phyloP scores from a whole-genome alignment of 2,113 vertebrate genomes.

The Morone saxatilis region DNA sequence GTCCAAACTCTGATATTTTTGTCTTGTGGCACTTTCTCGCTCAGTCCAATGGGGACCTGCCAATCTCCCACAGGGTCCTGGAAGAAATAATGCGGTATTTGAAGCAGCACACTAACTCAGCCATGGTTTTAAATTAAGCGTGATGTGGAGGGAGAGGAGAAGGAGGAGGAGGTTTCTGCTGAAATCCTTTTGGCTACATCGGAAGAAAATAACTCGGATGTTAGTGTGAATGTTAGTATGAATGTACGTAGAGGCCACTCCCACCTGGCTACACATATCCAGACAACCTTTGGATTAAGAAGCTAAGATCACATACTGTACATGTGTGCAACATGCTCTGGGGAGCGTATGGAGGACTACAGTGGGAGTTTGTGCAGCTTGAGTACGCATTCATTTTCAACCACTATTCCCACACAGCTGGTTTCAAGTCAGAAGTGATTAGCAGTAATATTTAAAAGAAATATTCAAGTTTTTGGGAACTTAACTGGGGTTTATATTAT shows the following conservation, averaged over 20 bases:
- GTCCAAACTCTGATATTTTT: constrained; percentile 82
- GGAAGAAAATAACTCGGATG: constrained; percentile 79
- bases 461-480: constrained; percentile 51
- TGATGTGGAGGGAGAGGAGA: constrained; percentile 69
- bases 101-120: constrained; percentile 83
- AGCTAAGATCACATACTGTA: constrained; percentile 34
- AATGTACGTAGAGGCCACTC: constrained; percentile 57
- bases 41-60: constrained; percentile 78
- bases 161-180: constrained; percentile 50
- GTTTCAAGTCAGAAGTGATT: constrained; percentile 72
- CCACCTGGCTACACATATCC: constrained; percentile 32
- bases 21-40: constrained; percentile 82
- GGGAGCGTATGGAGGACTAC: constrained; percentile 56
- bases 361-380: constrained; percentile 67
- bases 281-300: constrained; percentile 57
- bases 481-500: constrained; percentile 50
- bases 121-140: constrained; percentile 86
- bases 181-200: constrained; percentile 69
- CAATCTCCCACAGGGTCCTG: constrained; percentile 82
- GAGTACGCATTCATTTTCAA: constrained; percentile 57
- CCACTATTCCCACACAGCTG: constrained; percentile 73
- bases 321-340: constrained; percentile 49
- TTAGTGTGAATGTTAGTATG: constrained; percentile 65
- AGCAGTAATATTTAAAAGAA: constrained; percentile 61
- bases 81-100: constrained; percentile 82